Evolutionary conservation across 2,888 invertebrate genomes (phyloP), one percentile per base, ranked within the genome.

Genomic region (Miltochrista miniata): DNA sequence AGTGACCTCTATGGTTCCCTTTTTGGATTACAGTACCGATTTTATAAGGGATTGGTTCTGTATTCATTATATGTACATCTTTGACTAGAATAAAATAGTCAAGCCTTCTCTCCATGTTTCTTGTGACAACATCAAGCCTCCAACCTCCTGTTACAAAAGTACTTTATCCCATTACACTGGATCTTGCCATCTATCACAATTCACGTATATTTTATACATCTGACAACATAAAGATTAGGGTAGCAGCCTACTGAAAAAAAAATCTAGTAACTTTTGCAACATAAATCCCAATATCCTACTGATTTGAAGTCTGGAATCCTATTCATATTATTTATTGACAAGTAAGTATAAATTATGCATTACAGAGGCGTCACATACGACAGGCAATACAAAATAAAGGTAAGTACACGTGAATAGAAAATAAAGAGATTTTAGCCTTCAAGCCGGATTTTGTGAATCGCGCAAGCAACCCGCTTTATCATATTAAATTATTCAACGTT

Each of bases 401-500:
- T 43, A 42, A 24, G 18, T 24, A 24, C n/a, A 39, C 15, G 31
- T 24, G 41, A 46, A 65, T 45, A 48, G 45, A 61, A 51, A 62
- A 61, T 62, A 54, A 54, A 62, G 14, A 54, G 63, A 54, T 57
- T 48, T 61, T 5, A 31, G 40, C 51, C 18, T 48, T 45, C 43
- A 57, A 51, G 45, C 63, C 48, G 66, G 61, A 57, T 66, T 51
- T 51, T 29, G 24, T 29, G 48, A 66, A 51, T 45, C 52, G 43
- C 43, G 36, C 31, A 43, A 51, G 37, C 41, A 45, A 11, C 36
- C 34, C 38, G 45, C 44, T 58, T 45, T 46, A 15, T 55, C 18
- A 42, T 53, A 53, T 54, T 67, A 38, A 63, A 63, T 54, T 49
- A 64, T 67, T 67, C 68, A 67, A 37, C 35, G 44, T 45, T 48